Percentiles rank a stretch among this genome's conserved stretches.
Conservation (phyloP, 2,888 invertebrate genomes). For the Ferrisia virgata region DNA sequence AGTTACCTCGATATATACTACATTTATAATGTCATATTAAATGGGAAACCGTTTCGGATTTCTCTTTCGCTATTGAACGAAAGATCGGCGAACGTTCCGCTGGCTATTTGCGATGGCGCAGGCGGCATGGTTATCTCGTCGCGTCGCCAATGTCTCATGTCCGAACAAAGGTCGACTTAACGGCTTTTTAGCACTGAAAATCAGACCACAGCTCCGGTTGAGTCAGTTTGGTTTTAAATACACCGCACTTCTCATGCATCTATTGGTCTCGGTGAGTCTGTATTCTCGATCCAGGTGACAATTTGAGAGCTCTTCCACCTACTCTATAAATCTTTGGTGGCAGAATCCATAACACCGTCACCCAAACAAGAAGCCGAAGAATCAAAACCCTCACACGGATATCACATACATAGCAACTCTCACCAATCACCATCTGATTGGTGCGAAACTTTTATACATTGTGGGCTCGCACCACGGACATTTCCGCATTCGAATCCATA, state of each 20-base stretch:
- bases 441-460: not conserved
- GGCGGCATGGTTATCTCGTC: not conserved
- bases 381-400: too few relatives aligned
- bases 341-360: too few relatives aligned
- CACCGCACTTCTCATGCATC: too few relatives aligned
- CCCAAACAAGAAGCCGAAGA: too few relatives aligned
- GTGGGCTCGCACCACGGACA: not conserved
- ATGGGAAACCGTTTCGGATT: slow-evolving; percentile 34
- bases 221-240: too few relatives aligned
- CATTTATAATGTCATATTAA: not conserved
- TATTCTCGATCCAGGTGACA: too few relatives aligned
- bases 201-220: not conserved
- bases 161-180: slow-evolving; percentile 4
- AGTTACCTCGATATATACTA: slow-evolving; percentile 44
- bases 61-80: slow-evolving; percentile 32
- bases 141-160: not conserved
- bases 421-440: not conserved
- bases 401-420: not conserved
- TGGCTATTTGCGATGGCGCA: not conserved
- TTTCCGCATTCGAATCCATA: not conserved
- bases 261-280: too few relatives aligned
- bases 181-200: not conserved
- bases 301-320: too few relatives aligned
- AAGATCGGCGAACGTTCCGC: not conserved
- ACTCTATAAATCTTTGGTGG: too few relatives aligned